phyloP scores from a whole-genome alignment of 2,797 vertebrate genomes.

The Micropoecilia bifurca region DNA sequence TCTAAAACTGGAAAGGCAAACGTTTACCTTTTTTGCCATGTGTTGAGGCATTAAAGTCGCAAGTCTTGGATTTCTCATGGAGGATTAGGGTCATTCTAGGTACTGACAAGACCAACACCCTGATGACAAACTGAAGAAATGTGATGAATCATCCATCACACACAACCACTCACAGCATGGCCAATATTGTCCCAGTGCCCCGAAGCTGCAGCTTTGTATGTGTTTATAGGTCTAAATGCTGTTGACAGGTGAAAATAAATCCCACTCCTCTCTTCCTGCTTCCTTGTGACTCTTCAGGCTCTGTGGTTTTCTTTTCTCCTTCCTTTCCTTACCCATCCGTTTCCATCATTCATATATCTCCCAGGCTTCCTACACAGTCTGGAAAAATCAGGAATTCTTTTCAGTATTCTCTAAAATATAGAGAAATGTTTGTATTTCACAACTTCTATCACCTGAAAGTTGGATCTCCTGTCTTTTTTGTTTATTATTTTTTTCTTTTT shows the following conservation, averaged over 20 bases:
- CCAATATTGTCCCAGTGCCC: constrained; percentile 64
- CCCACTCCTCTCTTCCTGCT: constrained; percentile 57
- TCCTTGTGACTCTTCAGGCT: constrained; percentile 35
- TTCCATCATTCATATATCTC: constrained; percentile 34
- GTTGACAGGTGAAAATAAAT: constrained; percentile 76
- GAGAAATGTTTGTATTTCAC: background rate
- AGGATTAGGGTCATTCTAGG: constrained; percentile 62
- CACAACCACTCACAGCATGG: constrained; percentile 48
- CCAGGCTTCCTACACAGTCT: background rate
- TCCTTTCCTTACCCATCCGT: constrained; percentile 20
- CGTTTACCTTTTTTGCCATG: constrained; percentile 20
- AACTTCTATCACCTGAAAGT: background rate
- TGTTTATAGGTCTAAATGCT: constrained; percentile 70
- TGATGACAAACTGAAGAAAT: constrained; percentile 66
- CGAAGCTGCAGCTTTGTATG: constrained; percentile 62
- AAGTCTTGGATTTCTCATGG: constrained; percentile 57
- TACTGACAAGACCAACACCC: constrained; percentile 60
- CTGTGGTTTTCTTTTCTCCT: constrained; percentile 21
- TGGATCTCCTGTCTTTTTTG: background rate
- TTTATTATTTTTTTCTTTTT: background rate
- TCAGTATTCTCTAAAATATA: background rate
- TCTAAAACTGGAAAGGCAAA: background rate
- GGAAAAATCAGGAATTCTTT: background rate
- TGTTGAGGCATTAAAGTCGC: constrained; percentile 22
- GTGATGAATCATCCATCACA: constrained; percentile 62